Conservation (phyloP, 1,140 invertebrate genomes). For the Trichonephila inaurata region DNA sequence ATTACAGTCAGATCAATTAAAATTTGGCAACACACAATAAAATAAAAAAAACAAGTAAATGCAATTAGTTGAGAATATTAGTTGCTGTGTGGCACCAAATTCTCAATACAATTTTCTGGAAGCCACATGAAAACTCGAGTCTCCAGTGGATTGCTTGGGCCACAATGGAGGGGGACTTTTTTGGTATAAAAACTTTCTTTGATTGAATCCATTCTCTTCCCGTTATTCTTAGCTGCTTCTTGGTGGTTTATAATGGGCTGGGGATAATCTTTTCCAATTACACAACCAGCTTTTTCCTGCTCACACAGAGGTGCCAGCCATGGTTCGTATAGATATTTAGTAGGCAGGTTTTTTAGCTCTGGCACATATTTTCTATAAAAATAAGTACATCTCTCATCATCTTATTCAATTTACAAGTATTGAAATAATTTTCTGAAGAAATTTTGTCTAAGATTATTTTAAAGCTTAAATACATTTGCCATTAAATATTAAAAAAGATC, state of each 20-base stretch:
- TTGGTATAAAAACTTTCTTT: constrained; percentile 81
- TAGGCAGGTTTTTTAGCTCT: constrained; percentile 89
- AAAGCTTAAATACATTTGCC: no score
- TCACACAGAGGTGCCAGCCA: constrained; percentile 90
- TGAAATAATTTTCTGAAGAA: no score
- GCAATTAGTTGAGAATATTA: not conserved
- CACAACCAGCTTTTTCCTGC: constrained; percentile 89
- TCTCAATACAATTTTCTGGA: constrained; percentile 38
- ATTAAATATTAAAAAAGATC: no score
- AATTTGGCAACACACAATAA: not conserved
- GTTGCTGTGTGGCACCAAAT: not conserved
- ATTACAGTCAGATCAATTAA: no score
- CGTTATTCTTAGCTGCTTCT: constrained; percentile 87
- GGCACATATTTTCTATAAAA: constrained; percentile 86
- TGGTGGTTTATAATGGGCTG: constrained; percentile 91
- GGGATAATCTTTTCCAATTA: constrained; percentile 91
- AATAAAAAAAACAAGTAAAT: not conserved
- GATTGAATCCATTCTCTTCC: constrained; percentile 92
- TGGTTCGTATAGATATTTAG: constrained; percentile 92
- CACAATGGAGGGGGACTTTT: constrained; percentile 83
- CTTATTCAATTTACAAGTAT: not conserved
- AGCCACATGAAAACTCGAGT: constrained; percentile 83
- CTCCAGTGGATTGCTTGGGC: constrained; percentile 85
- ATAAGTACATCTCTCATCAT: not conserved
- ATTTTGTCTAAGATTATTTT: no score